Base-by-base conservation (phyloP, 2,797 vertebrate species). In the Phrynocephalus guinanensis region DNA sequence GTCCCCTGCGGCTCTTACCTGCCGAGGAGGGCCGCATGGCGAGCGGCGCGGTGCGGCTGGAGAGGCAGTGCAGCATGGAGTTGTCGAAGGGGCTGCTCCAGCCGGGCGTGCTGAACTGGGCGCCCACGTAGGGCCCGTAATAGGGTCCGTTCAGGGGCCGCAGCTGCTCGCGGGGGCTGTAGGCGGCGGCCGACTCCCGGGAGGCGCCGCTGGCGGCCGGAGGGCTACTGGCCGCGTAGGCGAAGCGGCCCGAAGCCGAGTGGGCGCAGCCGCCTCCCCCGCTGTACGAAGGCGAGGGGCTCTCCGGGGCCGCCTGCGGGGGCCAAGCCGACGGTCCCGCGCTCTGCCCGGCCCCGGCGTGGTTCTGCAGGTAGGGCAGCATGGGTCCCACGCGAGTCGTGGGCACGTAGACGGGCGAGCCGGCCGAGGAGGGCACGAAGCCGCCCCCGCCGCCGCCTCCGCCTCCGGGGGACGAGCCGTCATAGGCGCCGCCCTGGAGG, bases 321-420 rank as follows among this genome's bases (percentile, higher is more conserved):
- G 98, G 96, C 99, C 99, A 99, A 3, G 97, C 98, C 1, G 99
- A 96, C 86, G 98, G 98, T 79, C 96, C 95, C 87, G 95, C 97
- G 80, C 97, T 97, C 92, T 98, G 98, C 87, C 97, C 95, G 92
- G 96, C 96, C 15, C 98, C 98, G 3, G 96, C 96, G 86, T 97
- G 95, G 70, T 97, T 97, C 93, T 98, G 98, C 81, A 99, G 96
- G 93, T 99, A 99, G 0, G 98, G 97, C 87, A 99, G 97, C 98
- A 99, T 98, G 91, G 98, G 96, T 24, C 98, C 97, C 92, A 97
- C 94, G 60, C 96, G 96, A 56, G 98, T 98, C 52, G 98, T 98
- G 93, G 98, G 98, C 86, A 99, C 99, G 89, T 99, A 99, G 88
- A 99, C 98, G 0, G 98, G 99, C 30, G 99, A 99, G 96, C 97